Base-by-base conservation (phyloP, 1,140 invertebrate species). In the Ceratitis capitata region DNA sequence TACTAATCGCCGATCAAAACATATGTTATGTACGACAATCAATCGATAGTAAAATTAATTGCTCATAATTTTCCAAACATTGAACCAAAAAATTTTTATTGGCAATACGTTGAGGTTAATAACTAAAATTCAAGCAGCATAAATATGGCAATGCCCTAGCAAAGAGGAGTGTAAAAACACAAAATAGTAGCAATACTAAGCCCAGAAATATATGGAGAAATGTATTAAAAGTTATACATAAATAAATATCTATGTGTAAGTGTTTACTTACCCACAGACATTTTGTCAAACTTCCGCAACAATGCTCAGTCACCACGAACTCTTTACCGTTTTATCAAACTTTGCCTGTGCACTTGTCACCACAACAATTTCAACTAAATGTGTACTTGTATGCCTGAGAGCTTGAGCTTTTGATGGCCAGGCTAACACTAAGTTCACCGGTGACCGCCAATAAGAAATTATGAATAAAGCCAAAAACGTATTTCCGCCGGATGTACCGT, bases 241-340 rank as follows among this genome's bases (percentile, higher is more conserved):
- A 14, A 69, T 69, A 42, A 5, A 45, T 35, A 83, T 83, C 19
- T 23, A 12, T 56, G n/a, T 39, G 35, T 45, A 45, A 3, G n/a
- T 9, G n/a, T 61, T 10, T 19, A 83, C 82, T 83, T 83, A 83
- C 82, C 82, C 35, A 83, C 82, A 83, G 82, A 83, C 82, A 83
- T 83, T 53, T 83, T 83, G 45, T 83, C 26, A 83, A 32, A 35
- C 49, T 83, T 83, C 39, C 69, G 69, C 39, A 39, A 78, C 7
- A 12, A 51, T 32, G 23, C 26, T 10, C 26, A 35, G 45, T 10
- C 26, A 35, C 26, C 23, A 32, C 82, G 26, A 49, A 83, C 29
- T 29, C 14, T 51, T 4, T 32, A 23, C 3, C 23, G 14, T 83
- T 83, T 47, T 23, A 26, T 23, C 51, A 51, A 83, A 83, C 32